Evolutionary conservation across 2,888 invertebrate species (phyloP).

Genomic region (Leucania comma): DNA sequence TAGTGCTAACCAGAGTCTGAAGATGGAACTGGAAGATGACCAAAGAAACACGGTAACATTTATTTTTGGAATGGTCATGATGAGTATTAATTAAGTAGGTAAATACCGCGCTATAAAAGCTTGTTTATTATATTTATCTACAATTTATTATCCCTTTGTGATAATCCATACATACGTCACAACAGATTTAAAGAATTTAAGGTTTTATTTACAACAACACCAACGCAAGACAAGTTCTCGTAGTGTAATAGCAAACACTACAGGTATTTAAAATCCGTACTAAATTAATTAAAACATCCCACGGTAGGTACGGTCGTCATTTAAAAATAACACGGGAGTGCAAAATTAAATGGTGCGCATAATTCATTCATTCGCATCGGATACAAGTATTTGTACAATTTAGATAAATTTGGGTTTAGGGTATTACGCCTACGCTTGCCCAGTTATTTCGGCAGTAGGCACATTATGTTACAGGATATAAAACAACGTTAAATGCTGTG

Average conservation of each 20-base stretch:
- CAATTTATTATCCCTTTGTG: neutral
- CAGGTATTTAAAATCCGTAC: slow-evolving; percentile 1
- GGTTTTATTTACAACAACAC: neutral
- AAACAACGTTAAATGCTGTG: slow-evolving; percentile 55
- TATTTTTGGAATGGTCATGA: too few species aligned
- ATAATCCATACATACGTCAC: neutral
- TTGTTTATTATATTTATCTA: too few species aligned
- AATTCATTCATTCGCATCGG: slow-evolving; percentile 2
- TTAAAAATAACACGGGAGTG: neutral
- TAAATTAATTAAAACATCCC: slow-evolving; percentile 27
- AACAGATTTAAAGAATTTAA: neutral
- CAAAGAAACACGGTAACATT: too few species aligned
- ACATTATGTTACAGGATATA: slow-evolving; percentile 34
- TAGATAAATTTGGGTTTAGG: slow-evolving; percentile 14
- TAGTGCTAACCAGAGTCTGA: too few species aligned
- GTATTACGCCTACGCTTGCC: slow-evolving; percentile 11
- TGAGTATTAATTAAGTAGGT: too few species aligned
- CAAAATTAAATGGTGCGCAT: slow-evolving; percentile 31
- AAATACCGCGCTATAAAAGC: too few species aligned
- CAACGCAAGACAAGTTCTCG: neutral
- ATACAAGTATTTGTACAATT: slow-evolving; percentile 16
- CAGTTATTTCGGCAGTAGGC: slow-evolving; percentile 15
- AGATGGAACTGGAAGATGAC: too few species aligned
- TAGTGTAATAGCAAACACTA: neutral
- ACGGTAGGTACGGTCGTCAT: slow-evolving; percentile 1